Evolutionary conservation across 2,888 invertebrate genomes (phyloP).

Genomic region (Hirtodrosophila duncani): DNA sequence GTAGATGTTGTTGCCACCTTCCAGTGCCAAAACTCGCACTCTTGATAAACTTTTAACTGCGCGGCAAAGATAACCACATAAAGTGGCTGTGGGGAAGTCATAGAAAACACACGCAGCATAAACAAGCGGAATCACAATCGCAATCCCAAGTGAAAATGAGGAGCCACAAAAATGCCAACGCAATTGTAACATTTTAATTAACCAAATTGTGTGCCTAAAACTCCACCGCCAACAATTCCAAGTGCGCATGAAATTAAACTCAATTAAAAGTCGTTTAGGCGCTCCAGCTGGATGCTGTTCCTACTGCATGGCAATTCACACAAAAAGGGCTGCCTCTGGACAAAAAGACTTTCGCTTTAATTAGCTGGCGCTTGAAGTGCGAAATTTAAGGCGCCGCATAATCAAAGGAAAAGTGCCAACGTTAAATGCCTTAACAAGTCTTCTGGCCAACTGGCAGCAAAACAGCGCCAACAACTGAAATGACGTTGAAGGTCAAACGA

Average conservation of each 20-base stretch:
- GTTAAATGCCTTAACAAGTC: conserved; percentile 18
- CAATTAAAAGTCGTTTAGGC: conserved; percentile 69
- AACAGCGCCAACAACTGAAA: conserved; percentile 11
- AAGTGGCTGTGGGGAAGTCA: too few relatives aligned
- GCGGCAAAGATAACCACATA: conserved; percentile 1
- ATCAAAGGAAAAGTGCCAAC: not conserved
- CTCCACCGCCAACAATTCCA: conserved; percentile 35
- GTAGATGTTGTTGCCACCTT: too few relatives aligned
- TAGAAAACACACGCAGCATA: too few relatives aligned
- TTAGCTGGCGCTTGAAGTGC: conserved; percentile 31
- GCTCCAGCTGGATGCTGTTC: conserved; percentile 28
- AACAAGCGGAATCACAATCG: too few relatives aligned
- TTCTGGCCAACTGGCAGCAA: conserved; percentile 16
- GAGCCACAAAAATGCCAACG: conserved; percentile 50
- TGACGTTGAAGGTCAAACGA: conserved; percentile 42
- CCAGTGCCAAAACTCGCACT: conserved; percentile 3
- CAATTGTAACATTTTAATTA: conserved; percentile 70
- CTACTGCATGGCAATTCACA: conserved; percentile 7
- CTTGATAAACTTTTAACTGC: conserved; percentile 1
- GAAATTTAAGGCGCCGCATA: conserved; percentile 38
- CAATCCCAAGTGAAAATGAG: conserved; percentile 1
- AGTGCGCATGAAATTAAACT: conserved; percentile 51
- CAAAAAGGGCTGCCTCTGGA: conserved; percentile 3
- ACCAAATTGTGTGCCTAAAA: conserved; percentile 62
- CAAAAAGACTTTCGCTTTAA: conserved; percentile 44